Evolutionary conservation across 2,888 invertebrate species (phyloP).

Genomic region (Meghimatium bilineatum): DNA sequence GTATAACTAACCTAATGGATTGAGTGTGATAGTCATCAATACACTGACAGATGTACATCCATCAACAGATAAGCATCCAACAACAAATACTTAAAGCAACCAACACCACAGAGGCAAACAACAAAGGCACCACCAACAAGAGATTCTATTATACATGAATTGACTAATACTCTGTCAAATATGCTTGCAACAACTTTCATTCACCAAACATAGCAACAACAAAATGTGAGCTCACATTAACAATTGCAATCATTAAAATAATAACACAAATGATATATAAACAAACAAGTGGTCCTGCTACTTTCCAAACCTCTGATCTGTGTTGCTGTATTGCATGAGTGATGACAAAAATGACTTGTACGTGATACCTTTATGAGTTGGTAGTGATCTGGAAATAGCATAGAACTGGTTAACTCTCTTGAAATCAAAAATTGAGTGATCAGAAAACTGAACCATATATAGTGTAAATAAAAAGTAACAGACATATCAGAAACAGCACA

Average conservation of each 20-base stretch:
- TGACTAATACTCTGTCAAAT: no score
- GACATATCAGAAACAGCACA: no score
- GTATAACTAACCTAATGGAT: not conserved
- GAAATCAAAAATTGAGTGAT: no score
- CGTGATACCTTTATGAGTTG: conserved; percentile 62
- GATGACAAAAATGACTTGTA: conserved; percentile 65
- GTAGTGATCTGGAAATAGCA: conserved; percentile 60
- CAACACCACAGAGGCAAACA: no score
- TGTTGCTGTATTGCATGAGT: conserved; percentile 59
- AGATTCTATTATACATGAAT: no score
- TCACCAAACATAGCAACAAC: not conserved
- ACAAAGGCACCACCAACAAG: no score
- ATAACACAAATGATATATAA: not conserved
- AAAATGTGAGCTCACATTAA: not conserved
- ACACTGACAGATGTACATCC: not conserved
- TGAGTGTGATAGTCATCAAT: not conserved
- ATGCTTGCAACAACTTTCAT: not conserved
- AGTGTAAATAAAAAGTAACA: no score
- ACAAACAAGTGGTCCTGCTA: conserved; percentile 19
- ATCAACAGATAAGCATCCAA: no score
- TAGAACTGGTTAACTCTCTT: not conserved
- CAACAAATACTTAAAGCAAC: no score
- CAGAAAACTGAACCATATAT: no score
- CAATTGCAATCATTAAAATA: not conserved
- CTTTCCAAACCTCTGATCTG: conserved; percentile 67